These are phyloP conservation scores for Ricordea florida DNA, from an alignment of 92 coral and sea anemone genomes.

Conservation along the genomic window DNA sequence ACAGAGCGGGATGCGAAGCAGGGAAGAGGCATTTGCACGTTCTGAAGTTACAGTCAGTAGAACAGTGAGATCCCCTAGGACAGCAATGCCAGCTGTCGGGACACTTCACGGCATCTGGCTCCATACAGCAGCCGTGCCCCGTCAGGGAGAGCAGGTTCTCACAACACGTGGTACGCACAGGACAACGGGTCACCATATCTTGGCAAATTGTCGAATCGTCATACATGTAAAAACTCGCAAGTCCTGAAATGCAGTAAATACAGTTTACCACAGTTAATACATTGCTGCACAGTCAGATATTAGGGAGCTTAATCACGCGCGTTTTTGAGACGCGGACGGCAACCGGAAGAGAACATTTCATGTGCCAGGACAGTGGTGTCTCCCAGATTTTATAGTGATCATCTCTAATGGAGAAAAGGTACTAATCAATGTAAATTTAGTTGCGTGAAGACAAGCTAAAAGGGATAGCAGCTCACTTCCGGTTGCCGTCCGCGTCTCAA, in stretches of 20 bases:
- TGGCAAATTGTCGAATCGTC: slow-evolving; percentile 54
- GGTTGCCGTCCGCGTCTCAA: no score
- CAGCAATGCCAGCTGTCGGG: slow-evolving; percentile 90
- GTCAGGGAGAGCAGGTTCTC: slow-evolving; percentile 73
- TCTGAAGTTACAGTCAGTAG: slow-evolving; percentile 62
- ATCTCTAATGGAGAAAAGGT: no score
- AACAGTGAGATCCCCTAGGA: slow-evolving; percentile 70
- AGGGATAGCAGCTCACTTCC: no score
- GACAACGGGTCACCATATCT: slow-evolving; percentile 82
- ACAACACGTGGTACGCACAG: slow-evolving; percentile 77
- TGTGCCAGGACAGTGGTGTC: no score
- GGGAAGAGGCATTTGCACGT: slow-evolving; percentile 64
- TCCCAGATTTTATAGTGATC: no score
- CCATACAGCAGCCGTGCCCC: slow-evolving; percentile 87
- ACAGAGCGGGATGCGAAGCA: not conserved
- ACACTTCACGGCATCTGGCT: slow-evolving; percentile 69
- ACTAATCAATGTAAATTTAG: no score
- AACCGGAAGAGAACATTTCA: no score
- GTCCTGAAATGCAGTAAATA: slow-evolving; percentile 3
- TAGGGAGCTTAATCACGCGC: not conserved
- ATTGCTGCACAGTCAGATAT: no score
- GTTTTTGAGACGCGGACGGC: no score
- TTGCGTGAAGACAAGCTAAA: no score
- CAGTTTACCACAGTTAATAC: not conserved
- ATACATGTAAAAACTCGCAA: slow-evolving; percentile 20